Percentiles rank a stretch among this genome's conserved stretches.
phyloP scores from a whole-genome alignment of 2,888 invertebrate species.

The Teinopalpus imperialis region DNA sequence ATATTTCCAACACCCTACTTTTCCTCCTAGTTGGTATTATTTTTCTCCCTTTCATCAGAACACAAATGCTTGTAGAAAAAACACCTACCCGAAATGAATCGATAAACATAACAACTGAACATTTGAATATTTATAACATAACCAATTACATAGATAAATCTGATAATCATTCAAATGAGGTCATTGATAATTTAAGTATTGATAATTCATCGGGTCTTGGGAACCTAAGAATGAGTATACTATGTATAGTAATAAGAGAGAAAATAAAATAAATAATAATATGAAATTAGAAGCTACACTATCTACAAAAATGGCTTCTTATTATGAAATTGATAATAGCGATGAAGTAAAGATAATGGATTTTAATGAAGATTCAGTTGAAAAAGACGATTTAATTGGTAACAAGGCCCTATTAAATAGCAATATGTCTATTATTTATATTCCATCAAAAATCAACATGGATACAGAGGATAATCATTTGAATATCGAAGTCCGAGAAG shows the following conservation, averaged over 20 bases:
- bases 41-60: constrained; percentile 7
- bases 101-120: background rate
- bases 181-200: background rate
- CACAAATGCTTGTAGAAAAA: constrained; percentile 17
- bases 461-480: constrained; percentile 26
- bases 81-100: constrained; percentile 13
- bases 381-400: background rate
- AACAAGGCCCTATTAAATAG: background rate
- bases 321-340: no score
- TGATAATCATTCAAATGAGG: background rate
- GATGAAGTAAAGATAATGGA: background rate
- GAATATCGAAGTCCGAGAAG: constrained; percentile 29
- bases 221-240: background rate
- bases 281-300: background rate
- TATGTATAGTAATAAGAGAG: background rate
- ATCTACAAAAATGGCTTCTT: background rate
- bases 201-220: background rate
- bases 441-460: constrained; percentile 23
- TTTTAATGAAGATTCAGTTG: background rate
- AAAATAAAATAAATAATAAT: background rate
- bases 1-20: constrained; percentile 46
- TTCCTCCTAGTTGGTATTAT: constrained; percentile 32
- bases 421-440: background rate
- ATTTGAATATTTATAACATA: background rate
- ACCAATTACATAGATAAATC: constrained; percentile 9